Conservation (phyloP, 2,888 invertebrate species). For the Miltochrista miniata region DNA sequence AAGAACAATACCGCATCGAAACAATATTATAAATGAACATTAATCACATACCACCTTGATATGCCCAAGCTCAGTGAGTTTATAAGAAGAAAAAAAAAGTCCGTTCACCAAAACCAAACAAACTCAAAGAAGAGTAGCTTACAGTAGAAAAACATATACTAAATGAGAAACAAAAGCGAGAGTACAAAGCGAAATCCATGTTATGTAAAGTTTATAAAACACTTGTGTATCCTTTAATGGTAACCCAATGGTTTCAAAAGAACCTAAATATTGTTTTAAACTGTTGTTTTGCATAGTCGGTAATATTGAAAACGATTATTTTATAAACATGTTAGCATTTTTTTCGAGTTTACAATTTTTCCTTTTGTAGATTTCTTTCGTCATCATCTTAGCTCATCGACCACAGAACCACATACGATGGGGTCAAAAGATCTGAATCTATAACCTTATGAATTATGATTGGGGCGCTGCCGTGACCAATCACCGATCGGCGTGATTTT, state of each 20-base stretch:
- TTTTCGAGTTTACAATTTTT: no score
- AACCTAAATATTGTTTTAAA: conserved; percentile 13
- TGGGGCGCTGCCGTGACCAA: no score
- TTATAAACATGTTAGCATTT: not conserved
- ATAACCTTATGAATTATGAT: no score
- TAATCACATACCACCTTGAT: conserved; percentile 35
- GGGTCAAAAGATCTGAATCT: no score
- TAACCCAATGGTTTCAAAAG: conserved; percentile 13
- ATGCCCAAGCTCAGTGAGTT: conserved; percentile 35
- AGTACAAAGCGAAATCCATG: conserved; percentile 58
- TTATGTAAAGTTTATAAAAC: conserved; percentile 13
- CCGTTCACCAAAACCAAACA: conserved; percentile 44
- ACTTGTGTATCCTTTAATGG: conserved; percentile 18
- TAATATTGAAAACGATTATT: no score
- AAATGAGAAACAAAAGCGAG: conserved; percentile 57
- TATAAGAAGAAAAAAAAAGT: conserved; percentile 52
- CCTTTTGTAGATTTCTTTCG: no score
- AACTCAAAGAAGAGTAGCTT: conserved; percentile 44
- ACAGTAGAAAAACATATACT: conserved; percentile 45
- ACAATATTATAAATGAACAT: no score
- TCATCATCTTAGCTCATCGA: no score
- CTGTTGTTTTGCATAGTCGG: no score
- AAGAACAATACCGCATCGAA: no score
- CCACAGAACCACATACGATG: no score
- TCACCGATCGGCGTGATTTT: no score